Conservation (phyloP, 2,797 vertebrate genomes). For the Peromyscus aztecus region DNA sequence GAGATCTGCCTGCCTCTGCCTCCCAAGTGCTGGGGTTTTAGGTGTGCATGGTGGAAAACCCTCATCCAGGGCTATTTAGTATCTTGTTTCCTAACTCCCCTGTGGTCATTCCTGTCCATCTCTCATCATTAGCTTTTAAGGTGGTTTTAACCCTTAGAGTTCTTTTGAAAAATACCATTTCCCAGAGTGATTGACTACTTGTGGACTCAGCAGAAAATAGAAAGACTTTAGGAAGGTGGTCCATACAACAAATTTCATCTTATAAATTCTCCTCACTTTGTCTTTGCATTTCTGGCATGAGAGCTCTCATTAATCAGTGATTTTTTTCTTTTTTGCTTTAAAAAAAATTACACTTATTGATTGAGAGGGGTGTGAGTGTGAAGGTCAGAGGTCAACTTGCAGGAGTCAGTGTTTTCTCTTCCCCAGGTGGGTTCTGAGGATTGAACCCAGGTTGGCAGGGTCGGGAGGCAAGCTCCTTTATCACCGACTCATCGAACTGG, state of each 20-base stretch:
- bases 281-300: background rate
- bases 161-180: background rate
- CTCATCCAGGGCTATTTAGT: background rate
- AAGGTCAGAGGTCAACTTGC: background rate
- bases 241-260: background rate
- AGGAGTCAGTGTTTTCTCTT: background rate
- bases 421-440: background rate
- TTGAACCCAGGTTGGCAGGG: background rate
- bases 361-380: background rate
- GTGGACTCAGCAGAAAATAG: background rate
- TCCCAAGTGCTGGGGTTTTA: no score
- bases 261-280: background rate
- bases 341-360: background rate
- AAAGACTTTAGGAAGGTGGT: background rate
- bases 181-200: constrained; percentile 25
- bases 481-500: background rate
- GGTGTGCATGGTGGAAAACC: no score
- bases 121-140: background rate
- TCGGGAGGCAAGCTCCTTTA: background rate
- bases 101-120: background rate
- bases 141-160: constrained; percentile 39
- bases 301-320: background rate
- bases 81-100: background rate
- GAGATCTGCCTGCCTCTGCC: no score
- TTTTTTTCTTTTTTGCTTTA: background rate